phyloP scores from a whole-genome alignment of 2,113 vertebrate genomes.

The Corythornis cristatus region DNA sequence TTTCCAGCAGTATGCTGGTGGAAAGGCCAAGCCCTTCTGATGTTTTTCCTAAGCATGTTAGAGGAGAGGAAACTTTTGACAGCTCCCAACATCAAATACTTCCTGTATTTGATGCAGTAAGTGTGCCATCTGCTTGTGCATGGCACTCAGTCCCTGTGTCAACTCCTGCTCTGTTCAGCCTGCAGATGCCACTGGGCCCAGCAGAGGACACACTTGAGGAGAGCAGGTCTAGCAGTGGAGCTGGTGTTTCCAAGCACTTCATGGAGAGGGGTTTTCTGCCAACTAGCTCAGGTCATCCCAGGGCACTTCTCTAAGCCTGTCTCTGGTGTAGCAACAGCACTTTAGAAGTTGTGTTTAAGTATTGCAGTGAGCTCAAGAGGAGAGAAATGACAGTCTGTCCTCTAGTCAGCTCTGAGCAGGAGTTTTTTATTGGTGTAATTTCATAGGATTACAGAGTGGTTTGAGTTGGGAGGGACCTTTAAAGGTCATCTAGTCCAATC shows the following conservation, averaged over 20 bases:
- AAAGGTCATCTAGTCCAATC: neutral
- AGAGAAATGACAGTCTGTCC: neutral
- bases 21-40: neutral
- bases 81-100: neutral
- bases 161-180: neutral
- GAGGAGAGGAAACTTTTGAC: neutral
- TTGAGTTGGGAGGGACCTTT: neutral
- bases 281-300: neutral
- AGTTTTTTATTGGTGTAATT: neutral
- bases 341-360: neutral
- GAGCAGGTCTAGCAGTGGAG: fast-evolving
- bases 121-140: neutral
- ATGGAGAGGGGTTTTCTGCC: neutral
- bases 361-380: neutral
- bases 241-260: neutral
- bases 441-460: neutral
- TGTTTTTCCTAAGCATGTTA: neutral
- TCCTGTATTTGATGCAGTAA: neutral
- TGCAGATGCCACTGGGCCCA: neutral
- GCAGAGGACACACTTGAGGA: fast-evolving
- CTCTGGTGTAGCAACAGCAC: neutral
- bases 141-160: fast-evolving
- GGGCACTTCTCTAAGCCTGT: neutral
- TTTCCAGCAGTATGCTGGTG: neutral
- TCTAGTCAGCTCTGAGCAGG: neutral